Conservation (phyloP, 2,113 vertebrate species). For the Macroglossus sobrinus region DNA sequence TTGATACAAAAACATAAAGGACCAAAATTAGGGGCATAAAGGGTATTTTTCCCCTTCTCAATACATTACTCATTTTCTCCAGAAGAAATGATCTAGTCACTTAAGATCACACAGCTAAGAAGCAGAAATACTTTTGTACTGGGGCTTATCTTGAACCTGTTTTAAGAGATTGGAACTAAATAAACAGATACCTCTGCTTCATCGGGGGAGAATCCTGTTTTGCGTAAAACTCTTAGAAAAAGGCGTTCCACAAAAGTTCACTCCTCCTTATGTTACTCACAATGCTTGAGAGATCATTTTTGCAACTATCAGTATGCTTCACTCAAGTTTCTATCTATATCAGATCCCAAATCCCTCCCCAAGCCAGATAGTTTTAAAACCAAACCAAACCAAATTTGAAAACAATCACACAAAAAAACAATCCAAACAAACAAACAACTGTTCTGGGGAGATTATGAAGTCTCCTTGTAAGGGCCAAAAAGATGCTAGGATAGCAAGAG, state of each 20-base stretch:
- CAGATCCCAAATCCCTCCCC: background rate
- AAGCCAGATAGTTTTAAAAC: conserved; percentile 24
- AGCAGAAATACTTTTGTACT: background rate
- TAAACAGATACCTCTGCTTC: background rate
- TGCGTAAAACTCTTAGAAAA: conserved; percentile 9
- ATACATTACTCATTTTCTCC: background rate
- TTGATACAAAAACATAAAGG: background rate
- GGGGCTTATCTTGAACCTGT: background rate
- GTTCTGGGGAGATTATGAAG: background rate
- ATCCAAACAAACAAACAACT: background rate
- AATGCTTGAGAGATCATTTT: background rate
- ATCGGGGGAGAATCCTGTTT: conserved; percentile 15
- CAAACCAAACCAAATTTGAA: conserved; percentile 6
- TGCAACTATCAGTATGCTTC: background rate
- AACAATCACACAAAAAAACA: background rate
- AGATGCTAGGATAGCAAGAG: background rate
- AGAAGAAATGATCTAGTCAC: conserved; percentile 22
- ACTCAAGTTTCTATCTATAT: background rate
- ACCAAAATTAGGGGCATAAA: background rate
- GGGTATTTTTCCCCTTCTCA: background rate
- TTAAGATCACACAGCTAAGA: background rate
- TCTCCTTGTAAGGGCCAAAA: background rate
- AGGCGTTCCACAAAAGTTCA: background rate
- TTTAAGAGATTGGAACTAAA: conserved; percentile 31
- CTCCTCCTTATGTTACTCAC: background rate